A percentile compares a stretch with the other conserved stretches of the same genome.
Conservation (phyloP, 2,797 vertebrate species). For the Gymnopithys bicolor region DNA sequence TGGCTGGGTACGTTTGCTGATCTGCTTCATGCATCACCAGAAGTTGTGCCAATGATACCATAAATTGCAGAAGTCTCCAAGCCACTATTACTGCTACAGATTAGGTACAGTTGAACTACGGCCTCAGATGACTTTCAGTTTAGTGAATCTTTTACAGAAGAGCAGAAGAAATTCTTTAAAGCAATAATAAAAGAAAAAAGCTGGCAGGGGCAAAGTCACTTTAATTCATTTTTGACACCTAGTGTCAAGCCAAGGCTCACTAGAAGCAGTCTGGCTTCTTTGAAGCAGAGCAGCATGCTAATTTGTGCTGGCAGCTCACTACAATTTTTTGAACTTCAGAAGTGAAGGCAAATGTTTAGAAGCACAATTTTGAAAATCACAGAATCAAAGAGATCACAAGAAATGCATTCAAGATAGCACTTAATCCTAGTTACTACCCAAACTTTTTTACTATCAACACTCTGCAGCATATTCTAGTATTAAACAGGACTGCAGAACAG, state of each 20-base stretch:
- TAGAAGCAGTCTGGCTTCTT: constrained; percentile 12
- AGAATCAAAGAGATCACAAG: not conserved
- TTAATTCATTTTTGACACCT: constrained; percentile 5
- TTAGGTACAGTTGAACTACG: not conserved
- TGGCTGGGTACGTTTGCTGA: not conserved
- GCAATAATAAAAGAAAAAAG: not conserved
- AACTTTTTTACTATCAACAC: not conserved
- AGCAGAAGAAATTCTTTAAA: not conserved
- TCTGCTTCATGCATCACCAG: not conserved
- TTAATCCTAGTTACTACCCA: not conserved
- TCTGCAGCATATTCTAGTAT: not conserved
- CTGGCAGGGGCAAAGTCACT: not conserved
- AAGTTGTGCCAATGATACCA: not conserved
- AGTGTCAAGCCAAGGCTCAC: not conserved
- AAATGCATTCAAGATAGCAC: not conserved
- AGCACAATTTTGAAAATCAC: not conserved
- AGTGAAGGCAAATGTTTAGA: not conserved
- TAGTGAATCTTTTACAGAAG: not conserved
- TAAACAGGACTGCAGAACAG: constrained; percentile 31
- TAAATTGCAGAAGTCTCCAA: not conserved
- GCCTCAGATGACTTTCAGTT: not conserved
- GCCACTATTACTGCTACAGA: not conserved
- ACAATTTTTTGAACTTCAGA: constrained; percentile 1
- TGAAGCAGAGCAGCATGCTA: constrained; percentile 14
- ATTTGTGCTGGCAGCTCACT: not conserved